A percentile compares a stretch with the other conserved stretches of the same genome.
Evolutionary conservation across 1,140 invertebrate species (phyloP).

Genomic region (Chionoecetes opilio): DNA sequence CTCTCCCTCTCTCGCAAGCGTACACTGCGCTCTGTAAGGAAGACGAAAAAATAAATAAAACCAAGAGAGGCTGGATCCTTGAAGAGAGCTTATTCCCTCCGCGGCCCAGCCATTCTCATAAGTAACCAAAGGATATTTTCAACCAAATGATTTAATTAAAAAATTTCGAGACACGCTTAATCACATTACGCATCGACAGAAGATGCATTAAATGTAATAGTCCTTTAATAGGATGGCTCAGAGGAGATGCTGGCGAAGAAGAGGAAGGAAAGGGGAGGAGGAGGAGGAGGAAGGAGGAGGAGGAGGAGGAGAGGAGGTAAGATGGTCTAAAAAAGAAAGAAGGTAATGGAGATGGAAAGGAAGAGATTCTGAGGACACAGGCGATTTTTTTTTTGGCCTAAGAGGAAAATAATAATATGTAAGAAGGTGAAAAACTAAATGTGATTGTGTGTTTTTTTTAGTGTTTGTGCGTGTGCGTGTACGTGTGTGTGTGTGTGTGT

Average conservation of each 20-base stretch:
- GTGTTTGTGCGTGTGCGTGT: too few species aligned
- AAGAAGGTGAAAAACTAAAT: neutral
- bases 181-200: slow-evolving; percentile 78
- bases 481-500: too few species aligned
- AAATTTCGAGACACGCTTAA: slow-evolving; percentile 77
- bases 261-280: slow-evolving; percentile 29
- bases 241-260: slow-evolving; percentile 59
- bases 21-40: neutral
- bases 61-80: slow-evolving; percentile 49
- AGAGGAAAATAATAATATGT: too few species aligned
- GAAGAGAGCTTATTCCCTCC: slow-evolving; percentile 52
- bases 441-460: too few species aligned
- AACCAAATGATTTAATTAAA: slow-evolving; percentile 79
- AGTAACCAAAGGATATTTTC: slow-evolving; percentile 79
- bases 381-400: too few species aligned
- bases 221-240: slow-evolving; percentile 76
- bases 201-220: slow-evolving; percentile 79
- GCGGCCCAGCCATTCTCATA: slow-evolving; percentile 67
- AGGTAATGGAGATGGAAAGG: neutral
- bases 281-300: slow-evolving; percentile 15
- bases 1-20: neutral
- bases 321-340: neutral
- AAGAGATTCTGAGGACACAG: neutral
- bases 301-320: neutral
- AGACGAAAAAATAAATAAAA: slow-evolving; percentile 50